Percentiles rank a stretch among this genome's conserved stretches.
Evolutionary conservation across 2,797 vertebrate species (phyloP).

Genomic region (Xiphorhynchus erythropygius): DNA sequence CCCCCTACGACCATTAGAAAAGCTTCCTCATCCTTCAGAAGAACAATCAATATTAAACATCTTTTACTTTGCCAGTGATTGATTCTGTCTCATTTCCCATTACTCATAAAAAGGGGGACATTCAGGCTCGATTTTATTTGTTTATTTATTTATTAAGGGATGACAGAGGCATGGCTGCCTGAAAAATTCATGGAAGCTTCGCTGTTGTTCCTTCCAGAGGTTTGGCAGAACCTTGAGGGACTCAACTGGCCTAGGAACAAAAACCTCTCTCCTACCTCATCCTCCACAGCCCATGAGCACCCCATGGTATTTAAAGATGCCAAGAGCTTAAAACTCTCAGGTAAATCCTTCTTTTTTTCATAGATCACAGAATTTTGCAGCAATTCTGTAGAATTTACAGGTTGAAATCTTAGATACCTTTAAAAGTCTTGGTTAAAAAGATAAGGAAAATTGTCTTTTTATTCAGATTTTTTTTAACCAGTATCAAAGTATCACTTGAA

Average conservation of each 20-base stretch:
- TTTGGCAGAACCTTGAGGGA: neutral
- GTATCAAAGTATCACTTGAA: neutral
- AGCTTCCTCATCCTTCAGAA: neutral
- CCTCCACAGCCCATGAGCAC: neutral
- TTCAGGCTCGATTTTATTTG: neutral
- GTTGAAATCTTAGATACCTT: neutral
- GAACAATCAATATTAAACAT: constrained; percentile 2
- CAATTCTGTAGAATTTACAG: neutral
- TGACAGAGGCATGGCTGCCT: neutral
- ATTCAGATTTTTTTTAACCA: neutral
- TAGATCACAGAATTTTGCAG: neutral
- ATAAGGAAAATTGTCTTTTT: neutral
- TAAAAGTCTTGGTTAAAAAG: neutral
- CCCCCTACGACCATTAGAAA: neutral
- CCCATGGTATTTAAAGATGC: neutral
- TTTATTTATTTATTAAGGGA: neutral
- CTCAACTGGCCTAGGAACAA: neutral
- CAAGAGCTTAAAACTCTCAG: neutral
- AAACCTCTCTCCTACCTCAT: neutral
- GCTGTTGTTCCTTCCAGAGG: neutral
- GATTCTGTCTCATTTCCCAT: neutral
- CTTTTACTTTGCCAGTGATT: constrained; percentile 24
- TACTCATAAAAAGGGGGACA: neutral
- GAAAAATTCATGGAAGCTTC: neutral
- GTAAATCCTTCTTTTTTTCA: neutral